Conservation (phyloP, 2,113 vertebrate species). For the Mus spicilegus region DNA sequence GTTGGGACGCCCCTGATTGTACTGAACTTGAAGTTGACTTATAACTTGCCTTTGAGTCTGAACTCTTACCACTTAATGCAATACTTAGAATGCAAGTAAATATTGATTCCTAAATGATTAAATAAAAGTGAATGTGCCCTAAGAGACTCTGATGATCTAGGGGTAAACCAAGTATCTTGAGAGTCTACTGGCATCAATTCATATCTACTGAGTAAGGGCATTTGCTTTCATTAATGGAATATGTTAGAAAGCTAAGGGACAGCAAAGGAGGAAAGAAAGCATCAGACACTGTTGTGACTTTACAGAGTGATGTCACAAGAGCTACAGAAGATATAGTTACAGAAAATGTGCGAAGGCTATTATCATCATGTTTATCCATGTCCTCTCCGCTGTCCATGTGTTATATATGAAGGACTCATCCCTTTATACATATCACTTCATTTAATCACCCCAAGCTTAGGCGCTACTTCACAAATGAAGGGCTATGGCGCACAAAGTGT, state of each 20-base stretch:
- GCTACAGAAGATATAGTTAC: neutral
- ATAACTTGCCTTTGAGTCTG: neutral
- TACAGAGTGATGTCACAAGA: neutral
- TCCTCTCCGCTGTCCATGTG: neutral
- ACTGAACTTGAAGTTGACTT: neutral
- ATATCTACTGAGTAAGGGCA: neutral
- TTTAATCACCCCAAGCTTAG: neutral
- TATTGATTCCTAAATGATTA: neutral
- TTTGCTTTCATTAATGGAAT: neutral
- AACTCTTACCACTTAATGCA: neutral
- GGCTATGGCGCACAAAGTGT: neutral
- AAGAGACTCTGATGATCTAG: neutral
- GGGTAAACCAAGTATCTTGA: neutral
- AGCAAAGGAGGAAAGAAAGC: neutral
- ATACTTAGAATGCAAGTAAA: neutral
- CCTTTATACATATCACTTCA: neutral
- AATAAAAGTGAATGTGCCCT: neutral
- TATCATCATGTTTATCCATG: neutral
- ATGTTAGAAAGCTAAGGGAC: neutral
- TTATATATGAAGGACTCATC: neutral
- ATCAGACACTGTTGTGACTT: neutral
- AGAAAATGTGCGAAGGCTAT: neutral
- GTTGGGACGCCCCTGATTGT: neutral
- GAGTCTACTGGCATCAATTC: neutral
- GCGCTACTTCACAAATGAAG: neutral